Evolutionary conservation across 1,140 invertebrate genomes (phyloP), one percentile per base, ranked within the genome.

Genomic region (Drosophila willistoni): DNA sequence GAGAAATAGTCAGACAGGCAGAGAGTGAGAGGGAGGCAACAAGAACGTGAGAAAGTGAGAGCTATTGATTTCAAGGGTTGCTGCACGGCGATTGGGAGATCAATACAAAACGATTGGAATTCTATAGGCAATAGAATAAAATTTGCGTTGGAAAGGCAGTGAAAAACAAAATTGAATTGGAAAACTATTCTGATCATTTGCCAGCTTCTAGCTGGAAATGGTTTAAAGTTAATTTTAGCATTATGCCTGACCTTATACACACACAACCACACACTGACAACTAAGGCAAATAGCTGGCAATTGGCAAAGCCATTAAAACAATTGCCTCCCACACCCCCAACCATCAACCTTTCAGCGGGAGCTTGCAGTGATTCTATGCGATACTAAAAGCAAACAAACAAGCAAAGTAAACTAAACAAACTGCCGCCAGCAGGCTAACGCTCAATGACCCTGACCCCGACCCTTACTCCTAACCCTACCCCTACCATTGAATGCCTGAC

Each of bases 1-100:
- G 47, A 73, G 77, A 65, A n/a, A 83, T 84, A 63, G 51, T 5
- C 29, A 77, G 79, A 80, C 76, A 69, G 76, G 44, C 2, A 4
- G n/a, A 9, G 68, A 71, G 55, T 1, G n/a, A n/a, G 12, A 4
- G 42, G 10, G 7, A 47, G 44, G 44, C 17, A 22, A 22, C 44
- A 22, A 22, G 14, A 7, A 47, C 17, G 44, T 51, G 17, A 22
- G 44, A 3, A 19, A 17, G 42, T 19, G 44, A 22, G 44, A 9
- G 41, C n/a, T 36, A 57, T 71, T 34, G 56, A 55, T 80, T 79
- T 81, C 73, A 76, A 71, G 84, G 85, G 84, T 89, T 89, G 84
- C 84, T 80, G 34, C n/a, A 25, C 67, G 66, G 39, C 74, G 73
- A 89, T 84, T 89, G 81, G 84, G 51, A 89, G 84, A 89, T 89